Base-by-base conservation (phyloP, 2,113 vertebrate genomes). In the Ictidomys tridecemlineatus region DNA sequence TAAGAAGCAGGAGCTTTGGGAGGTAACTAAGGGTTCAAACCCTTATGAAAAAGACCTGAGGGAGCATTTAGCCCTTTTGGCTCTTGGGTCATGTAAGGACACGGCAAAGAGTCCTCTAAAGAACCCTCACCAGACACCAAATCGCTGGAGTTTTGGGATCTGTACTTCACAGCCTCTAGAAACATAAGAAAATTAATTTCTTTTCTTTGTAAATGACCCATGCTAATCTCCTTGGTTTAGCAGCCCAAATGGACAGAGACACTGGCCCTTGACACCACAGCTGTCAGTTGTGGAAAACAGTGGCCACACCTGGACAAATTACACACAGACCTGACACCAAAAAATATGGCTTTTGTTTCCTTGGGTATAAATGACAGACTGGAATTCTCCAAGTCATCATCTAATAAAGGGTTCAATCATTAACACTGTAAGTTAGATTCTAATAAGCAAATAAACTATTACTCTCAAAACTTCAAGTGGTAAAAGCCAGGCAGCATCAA, bases 401-500 rank as follows among this genome's bases (percentile, higher is more conserved):
- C 74, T 88, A 56, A 83, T 69, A 91, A 82, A 94, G 2, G 92
- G 28, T 77, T 95, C 30, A 74, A 30, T 93, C 56, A 76, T 87
- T 78, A 93, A 39, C 30, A 72, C 8, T 53, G 4, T 42, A 93
- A 96, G 89, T 95, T 65, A 91, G 63, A 95, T 65, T 93, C 45
- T n/a, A 87, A 51, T 91, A 93, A 86, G 22, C 82, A 87, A 95
- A 93, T 67, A 93, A 96, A 96, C 82, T 45, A 88, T 67, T 78
- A 85, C 20, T 92, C 70, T 96, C 58, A 61, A 61, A 61, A 61
- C 56, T 20, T 61, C 22, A 61, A 61, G 22, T 63, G 67, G 42
- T 82, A 86, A 63, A 69, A 78, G 85, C 26, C 28, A 82, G 39
- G 37, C 58, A 91, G 32, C 26, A 18, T 84, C 42, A 70, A 88